Percentiles rank a stretch among this genome's conserved stretches.
Conservation (phyloP, 2,888 invertebrate species). For the Tyria jacobaeae region DNA sequence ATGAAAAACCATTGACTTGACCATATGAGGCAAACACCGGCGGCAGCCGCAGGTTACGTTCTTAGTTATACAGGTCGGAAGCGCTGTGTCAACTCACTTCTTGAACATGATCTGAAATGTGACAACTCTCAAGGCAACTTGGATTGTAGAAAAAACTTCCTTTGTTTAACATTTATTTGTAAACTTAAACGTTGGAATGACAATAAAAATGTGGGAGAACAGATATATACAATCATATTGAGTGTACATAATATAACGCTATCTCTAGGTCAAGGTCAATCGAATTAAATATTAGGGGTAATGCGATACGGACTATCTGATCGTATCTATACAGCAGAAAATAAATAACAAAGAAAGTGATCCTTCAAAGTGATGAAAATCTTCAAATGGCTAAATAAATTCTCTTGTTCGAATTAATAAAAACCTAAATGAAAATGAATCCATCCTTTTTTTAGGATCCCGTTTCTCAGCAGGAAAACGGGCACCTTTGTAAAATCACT, state of each 20-base stretch:
- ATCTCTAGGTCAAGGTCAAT: background rate
- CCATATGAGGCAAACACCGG: constrained; percentile 6
- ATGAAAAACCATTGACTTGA: constrained; percentile 14
- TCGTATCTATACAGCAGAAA: background rate
- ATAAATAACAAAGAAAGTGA: background rate
- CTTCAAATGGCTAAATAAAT: no score
- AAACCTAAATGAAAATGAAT: no score
- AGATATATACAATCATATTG: background rate
- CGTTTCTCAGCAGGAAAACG: no score
- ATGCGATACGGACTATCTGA: no score
- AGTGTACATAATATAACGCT: background rate
- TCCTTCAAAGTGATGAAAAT: no score
- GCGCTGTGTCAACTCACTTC: constrained; percentile 28
- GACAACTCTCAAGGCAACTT: constrained; percentile 17
- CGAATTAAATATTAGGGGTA: background rate
- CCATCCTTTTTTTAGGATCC: no score
- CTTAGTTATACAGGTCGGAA: constrained; percentile 28
- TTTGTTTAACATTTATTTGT: constrained; percentile 27
- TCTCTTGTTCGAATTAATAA: no score
- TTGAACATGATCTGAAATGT: constrained; percentile 26
- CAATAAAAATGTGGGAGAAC: background rate
- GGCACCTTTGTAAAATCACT: no score
- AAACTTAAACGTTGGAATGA: constrained; percentile 7
- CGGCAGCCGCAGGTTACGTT: background rate
- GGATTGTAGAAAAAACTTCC: constrained; percentile 24